Evolutionary conservation across 2,113 vertebrate genomes (phyloP).

Genomic region (Edolisoma coerulescens): DNA sequence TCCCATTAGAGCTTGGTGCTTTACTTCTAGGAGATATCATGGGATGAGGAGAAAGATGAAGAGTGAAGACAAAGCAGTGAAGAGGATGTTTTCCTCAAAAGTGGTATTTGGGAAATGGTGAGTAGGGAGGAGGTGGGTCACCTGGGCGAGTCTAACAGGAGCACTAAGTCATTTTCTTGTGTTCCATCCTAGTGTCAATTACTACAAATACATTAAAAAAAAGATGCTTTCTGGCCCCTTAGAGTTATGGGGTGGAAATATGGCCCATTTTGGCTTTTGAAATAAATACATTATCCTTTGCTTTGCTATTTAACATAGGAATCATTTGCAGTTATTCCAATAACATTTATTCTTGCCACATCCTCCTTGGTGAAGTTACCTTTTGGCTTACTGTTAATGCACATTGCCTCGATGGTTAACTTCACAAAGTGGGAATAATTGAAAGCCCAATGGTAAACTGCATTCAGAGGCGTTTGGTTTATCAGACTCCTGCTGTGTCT

Average conservation of each 20-base stretch:
- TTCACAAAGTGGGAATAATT: not conserved
- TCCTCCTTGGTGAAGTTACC: not conserved
- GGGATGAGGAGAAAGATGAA: fast-evolving
- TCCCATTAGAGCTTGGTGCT: not conserved
- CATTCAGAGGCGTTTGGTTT: not conserved
- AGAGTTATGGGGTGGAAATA: not conserved
- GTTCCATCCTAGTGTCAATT: not conserved
- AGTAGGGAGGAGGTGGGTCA: not conserved
- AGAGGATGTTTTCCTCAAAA: not conserved
- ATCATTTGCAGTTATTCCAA: not conserved
- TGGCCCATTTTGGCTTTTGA: not conserved
- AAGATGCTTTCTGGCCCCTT: not conserved
- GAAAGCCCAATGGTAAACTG: not conserved
- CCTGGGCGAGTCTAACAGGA: not conserved
- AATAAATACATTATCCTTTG: not conserved
- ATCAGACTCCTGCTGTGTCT: not conserved
- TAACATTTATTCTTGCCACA: not conserved
- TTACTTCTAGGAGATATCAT: not conserved
- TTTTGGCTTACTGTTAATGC: not conserved
- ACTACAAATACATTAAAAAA: not conserved
- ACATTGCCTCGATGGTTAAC: not conserved
- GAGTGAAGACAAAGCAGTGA: not conserved
- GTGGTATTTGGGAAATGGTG: not conserved
- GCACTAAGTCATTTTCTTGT: not conserved
- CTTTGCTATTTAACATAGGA: not conserved